These are phyloP conservation scores for Acheta domesticus DNA, from an alignment of 2,888 invertebrate species.

Conservation along the genomic window DNA sequence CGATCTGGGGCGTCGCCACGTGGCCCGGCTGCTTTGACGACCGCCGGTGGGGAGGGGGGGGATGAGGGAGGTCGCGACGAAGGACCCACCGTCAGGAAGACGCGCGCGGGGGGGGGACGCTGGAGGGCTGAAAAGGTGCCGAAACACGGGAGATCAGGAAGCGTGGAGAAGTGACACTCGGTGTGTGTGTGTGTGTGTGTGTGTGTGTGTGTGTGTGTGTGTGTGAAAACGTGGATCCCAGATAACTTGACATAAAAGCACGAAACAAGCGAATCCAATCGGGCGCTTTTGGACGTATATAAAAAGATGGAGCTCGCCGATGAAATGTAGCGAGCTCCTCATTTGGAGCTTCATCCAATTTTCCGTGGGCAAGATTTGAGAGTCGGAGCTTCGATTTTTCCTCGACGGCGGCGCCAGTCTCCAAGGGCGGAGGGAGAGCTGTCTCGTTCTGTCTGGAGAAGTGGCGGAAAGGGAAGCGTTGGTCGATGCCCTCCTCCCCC, in stretches of 20 bases:
- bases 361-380: too few species aligned
- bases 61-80: neutral
- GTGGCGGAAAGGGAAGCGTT: too few species aligned
- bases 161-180: neutral
- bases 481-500: too few species aligned
- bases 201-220: neutral
- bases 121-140: neutral
- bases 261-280: slow-evolving; percentile 5
- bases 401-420: too few species aligned
- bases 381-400: too few species aligned
- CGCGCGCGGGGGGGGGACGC: neutral
- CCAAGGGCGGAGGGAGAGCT: too few species aligned
- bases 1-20: neutral
- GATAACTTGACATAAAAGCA: neutral
- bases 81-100: neutral
- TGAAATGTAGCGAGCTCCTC: too few species aligned
- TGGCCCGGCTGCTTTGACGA: too few species aligned
- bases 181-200: neutral
- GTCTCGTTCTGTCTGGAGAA: too few species aligned
- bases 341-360: too few species aligned
- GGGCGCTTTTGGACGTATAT: neutral
- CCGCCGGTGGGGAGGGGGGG: neutral
- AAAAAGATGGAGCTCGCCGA: neutral
- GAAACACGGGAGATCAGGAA: neutral
- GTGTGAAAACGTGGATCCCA: neutral